Percentiles rank a stretch among this genome's conserved stretches.
These are phyloP conservation scores for Pogonomyrmex barbatus DNA, from an alignment of 1,140 invertebrate genomes.

Conservation along the genomic window DNA sequence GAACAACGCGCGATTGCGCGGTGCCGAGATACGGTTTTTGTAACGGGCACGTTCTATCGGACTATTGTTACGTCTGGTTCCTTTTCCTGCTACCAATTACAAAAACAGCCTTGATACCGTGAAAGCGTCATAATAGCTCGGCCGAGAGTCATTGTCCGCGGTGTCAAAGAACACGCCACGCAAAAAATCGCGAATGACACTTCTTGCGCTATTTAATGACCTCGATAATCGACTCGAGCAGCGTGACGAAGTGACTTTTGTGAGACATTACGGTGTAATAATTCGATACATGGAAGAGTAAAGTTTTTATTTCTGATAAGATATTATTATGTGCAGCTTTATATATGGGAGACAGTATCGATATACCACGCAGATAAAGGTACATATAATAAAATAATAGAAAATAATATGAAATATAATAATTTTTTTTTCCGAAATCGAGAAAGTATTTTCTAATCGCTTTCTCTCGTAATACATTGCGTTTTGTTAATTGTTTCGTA, in stretches of 20 bases:
- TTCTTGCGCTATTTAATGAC: constrained; percentile 48
- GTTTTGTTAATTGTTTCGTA: constrained; percentile 7
- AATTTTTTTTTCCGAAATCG: background rate
- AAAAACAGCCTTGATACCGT: constrained; percentile 54
- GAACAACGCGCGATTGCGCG: background rate
- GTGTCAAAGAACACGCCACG: constrained; percentile 30
- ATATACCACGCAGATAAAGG: background rate
- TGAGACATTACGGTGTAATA: background rate
- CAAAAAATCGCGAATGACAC: constrained; percentile 34
- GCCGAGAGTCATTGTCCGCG: constrained; percentile 49
- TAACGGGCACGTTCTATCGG: constrained; percentile 42
- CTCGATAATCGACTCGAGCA: constrained; percentile 9
- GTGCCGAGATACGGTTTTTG: constrained; percentile 8
- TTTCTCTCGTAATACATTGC: background rate
- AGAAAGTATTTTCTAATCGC: background rate
- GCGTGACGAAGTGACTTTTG: constrained; percentile 14
- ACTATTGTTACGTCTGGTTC: constrained; percentile 48
- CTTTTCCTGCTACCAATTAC: background rate
- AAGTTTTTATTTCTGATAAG: background rate
- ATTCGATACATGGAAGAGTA: background rate
- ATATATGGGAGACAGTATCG: background rate
- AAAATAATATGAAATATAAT: background rate
- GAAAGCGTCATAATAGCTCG: constrained; percentile 17
- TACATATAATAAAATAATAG: background rate
- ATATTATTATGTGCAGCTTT: background rate